These are phyloP conservation scores for Lagodon rhomboides DNA, from an alignment of 2,797 vertebrate genomes.

Conservation along the genomic window DNA sequence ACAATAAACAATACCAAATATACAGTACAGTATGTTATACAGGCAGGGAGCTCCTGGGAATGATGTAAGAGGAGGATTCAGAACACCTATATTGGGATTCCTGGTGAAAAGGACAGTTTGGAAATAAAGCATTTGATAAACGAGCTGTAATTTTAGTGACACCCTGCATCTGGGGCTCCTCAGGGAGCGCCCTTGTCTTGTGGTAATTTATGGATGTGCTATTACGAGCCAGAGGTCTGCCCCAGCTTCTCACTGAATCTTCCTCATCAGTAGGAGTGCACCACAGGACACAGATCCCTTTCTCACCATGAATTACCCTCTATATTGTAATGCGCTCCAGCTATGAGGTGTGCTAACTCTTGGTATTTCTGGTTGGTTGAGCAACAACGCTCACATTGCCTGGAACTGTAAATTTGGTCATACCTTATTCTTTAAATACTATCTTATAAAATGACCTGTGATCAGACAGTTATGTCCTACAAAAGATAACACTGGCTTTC, in stretches of 20 bases:
- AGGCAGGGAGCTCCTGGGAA: slow-evolving; percentile 46
- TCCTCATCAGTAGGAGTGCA: slow-evolving; percentile 47
- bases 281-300: slow-evolving; percentile 56
- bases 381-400: not conserved
- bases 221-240: slow-evolving; percentile 71
- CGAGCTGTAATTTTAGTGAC: slow-evolving; percentile 80
- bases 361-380: slow-evolving; percentile 24
- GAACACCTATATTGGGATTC: slow-evolving; percentile 64
- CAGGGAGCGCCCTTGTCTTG: slow-evolving; percentile 78
- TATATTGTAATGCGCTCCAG: slow-evolving; percentile 25
- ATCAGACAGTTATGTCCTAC: slow-evolving; percentile 8
- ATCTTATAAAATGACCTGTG: slow-evolving; percentile 8
- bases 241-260: slow-evolving; percentile 67
- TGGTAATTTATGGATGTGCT: slow-evolving; percentile 81
- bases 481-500: not conserved
- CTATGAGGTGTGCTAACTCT: slow-evolving; percentile 17
- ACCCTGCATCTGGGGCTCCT: slow-evolving; percentile 69
- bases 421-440: not conserved
- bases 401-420: slow-evolving; percentile 20
- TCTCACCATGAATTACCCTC: slow-evolving; percentile 58
- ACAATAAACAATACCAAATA: slow-evolving; percentile 33
- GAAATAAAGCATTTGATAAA: slow-evolving; percentile 80
- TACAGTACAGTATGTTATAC: slow-evolving; percentile 23
- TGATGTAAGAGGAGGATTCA: slow-evolving; percentile 53
- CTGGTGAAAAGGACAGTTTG: slow-evolving; percentile 68